These are phyloP conservation scores for Trematomus bernacchii DNA, from an alignment of 2,797 vertebrate genomes.

Conservation along the genomic window DNA sequence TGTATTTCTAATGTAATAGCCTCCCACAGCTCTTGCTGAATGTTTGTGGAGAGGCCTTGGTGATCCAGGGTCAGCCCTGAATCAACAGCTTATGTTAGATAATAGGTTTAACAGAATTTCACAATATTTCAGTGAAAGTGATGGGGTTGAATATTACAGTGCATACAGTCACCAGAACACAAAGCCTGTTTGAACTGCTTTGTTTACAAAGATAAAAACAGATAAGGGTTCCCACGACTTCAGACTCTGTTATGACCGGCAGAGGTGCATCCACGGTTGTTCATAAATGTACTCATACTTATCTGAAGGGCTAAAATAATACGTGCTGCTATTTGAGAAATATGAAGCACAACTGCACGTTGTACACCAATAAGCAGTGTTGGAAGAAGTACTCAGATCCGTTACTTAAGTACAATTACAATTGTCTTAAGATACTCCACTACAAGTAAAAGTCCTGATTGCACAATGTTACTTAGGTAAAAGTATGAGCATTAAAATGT, in stretches of 20 bases:
- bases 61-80: conserved; percentile 61
- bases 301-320: neutral
- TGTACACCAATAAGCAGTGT: neutral
- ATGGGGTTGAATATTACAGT: conserved; percentile 47
- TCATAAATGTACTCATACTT: neutral
- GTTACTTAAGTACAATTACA: no score
- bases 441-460: no score
- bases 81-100: conserved; percentile 71
- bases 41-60: conserved; percentile 61
- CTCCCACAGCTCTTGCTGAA: conserved; percentile 28
- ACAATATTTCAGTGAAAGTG: conserved; percentile 60
- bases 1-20: conserved; percentile 19
- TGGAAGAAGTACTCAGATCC: no score
- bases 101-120: conserved; percentile 67
- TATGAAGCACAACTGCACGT: neutral
- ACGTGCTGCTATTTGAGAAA: conserved; percentile 18
- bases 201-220: conserved; percentile 70
- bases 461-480: no score
- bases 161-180: conserved; percentile 39
- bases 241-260: conserved; percentile 55
- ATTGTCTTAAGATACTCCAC: no score
- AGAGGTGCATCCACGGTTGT: conserved; percentile 9
- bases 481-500: no score
- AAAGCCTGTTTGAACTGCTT: conserved; percentile 66
- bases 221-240: conserved; percentile 56